Base-by-base conservation (phyloP, 2,113 vertebrate species). In the Theropithecus gelada region DNA sequence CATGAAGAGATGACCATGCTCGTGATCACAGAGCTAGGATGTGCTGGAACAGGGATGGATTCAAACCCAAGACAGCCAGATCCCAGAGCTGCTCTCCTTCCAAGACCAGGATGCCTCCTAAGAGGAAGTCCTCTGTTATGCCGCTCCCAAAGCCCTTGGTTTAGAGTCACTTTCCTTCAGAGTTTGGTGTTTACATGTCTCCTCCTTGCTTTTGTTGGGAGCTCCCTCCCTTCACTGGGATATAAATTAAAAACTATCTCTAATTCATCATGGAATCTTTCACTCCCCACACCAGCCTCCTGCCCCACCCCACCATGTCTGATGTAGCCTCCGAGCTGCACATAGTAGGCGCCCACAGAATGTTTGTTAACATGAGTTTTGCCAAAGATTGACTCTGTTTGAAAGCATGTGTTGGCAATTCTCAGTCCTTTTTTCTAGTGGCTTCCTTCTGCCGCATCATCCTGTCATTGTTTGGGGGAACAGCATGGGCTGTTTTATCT, bases 391-490 rank as follows among this genome's bases (percentile, higher is more conserved):
- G 40, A 16, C 64, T 80, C 22, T 48, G 32, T 35, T 70, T 75
- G 76, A 61, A 82, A 52, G 38, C 48, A 16, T 40, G 32, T 95
- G 80, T 78, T 82, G 25, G 50, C 3, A 11, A n/a, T 70, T 48
- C 73, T 83, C 40, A 76, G 75, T 13, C 12, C 68, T 27, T 18
- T 72, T 93, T n/a, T 59, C n/a, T 40, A n/a, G 92, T 38, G 13
- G 25, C 38, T 82, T 79, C 87, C 61, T 90, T 96, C 81, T 85
- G 76, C 18, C 52, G 25, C 59, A 73, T 92, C 96, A 94, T 81
- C 94, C 45, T 97, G 88, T 88, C 89, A 92, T 59, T 97, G 90
- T 96, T 94, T 64, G 43, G 66, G 84, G 59, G 45, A 96, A 83
- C 76, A 94, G 61, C 0, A 0, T 93, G 85, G 68, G 79, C 70